Evolutionary conservation across 2,797 vertebrate genomes (phyloP), one percentile per base, ranked within the genome.

Genomic region (Vespertilio murinus): DNA sequence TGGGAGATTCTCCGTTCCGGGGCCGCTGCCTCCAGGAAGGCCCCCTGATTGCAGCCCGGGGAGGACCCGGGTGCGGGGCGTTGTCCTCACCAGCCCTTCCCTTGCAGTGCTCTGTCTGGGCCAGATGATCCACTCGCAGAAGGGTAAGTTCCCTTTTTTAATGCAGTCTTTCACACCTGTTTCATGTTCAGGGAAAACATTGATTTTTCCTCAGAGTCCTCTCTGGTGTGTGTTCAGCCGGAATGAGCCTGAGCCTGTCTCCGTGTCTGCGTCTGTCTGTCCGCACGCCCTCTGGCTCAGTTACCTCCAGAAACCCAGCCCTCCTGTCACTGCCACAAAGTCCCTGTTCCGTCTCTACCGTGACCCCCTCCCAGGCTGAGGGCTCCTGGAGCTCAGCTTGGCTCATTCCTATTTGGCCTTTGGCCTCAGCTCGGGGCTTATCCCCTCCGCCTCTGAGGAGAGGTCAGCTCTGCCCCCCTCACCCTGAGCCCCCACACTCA

Each of bases 31-130:
- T 49, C 17, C 47, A 18, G 4, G 4, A 16, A 22, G 23, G 11
- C 35, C 2, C 2, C 52, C 4, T 5, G 35, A 20, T 6, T 5
- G 16, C 45, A n/a, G 11, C 23, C n/a, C 11, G 1, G 0, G 7
- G 30, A n/a, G 23, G 17, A 16, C 9, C 10, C 0, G 0, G 20
- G 3, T 0, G 0, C 16, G 0, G 12, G 45, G 61, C 0, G 0
- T 8, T 11, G 7, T 20, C 64, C 81, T 92, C 33, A 93, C 23
- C 30, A 40, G 6, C 7, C 3, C 18, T 90, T 96, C 64, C 84
- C 88, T 94, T 96, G 12, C 95, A 97, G 96, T 1, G 28, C 89
- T 96, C 56, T 94, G 78, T 45, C 65, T 96, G 91, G 42, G 18
- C 56, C 40, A 0, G n/a, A 11, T 0, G 13, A 13, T 30, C 28